Percentiles rank a stretch among this genome's conserved stretches.
These are phyloP conservation scores for Rhadina sibilatrix DNA, from an alignment of 2,113 vertebrate species.

Conservation along the genomic window DNA sequence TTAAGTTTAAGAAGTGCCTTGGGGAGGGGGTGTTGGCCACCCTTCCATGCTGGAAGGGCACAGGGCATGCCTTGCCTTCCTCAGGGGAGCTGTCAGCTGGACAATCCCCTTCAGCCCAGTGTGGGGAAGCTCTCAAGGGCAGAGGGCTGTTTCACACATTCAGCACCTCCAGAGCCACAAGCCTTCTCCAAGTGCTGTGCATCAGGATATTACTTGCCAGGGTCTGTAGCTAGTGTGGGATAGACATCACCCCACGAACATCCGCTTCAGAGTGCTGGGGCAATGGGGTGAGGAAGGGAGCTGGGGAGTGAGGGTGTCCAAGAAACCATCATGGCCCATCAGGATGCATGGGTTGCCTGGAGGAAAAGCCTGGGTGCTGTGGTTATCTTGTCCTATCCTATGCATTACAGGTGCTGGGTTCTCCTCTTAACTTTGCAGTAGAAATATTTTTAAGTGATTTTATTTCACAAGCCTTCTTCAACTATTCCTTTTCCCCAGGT, in stretches of 20 bases:
- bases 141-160: not conserved
- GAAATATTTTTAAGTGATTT: not conserved
- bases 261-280: not conserved
- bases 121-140: not conserved
- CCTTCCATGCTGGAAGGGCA: not conserved
- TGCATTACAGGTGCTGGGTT: not conserved
- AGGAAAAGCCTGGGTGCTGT: not conserved
- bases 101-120: not conserved
- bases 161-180: not conserved
- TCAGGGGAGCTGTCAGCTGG: not conserved
- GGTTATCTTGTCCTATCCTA: not conserved
- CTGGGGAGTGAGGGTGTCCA: not conserved
- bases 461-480: not conserved
- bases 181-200: not conserved
- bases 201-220: not conserved
- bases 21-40: not conserved
- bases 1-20: not conserved
- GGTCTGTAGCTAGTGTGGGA: too few relatives aligned
- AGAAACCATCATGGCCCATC: not conserved
- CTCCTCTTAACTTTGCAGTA: not conserved
- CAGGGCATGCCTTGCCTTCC: accelerated
- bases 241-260: accelerated
- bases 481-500: not conserved
- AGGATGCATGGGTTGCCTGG: accelerated
- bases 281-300: not conserved